These are phyloP conservation scores for Pyralis farinalis DNA, from an alignment of 2,888 invertebrate genomes.

Conservation along the genomic window DNA sequence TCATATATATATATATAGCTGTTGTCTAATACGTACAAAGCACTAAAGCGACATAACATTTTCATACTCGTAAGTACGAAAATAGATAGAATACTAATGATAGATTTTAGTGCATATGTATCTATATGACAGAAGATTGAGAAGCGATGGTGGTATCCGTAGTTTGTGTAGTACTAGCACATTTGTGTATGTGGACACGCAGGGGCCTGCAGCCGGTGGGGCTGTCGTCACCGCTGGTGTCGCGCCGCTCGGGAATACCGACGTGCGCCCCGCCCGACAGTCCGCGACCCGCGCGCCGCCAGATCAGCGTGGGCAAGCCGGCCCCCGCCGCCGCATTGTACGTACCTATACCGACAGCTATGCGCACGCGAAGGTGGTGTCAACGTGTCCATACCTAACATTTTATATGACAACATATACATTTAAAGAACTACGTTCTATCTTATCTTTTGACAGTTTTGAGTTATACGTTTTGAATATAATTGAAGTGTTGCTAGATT, in stretches of 20 bases:
- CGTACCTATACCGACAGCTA: constrained; percentile 32
- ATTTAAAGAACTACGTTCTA: too few species aligned
- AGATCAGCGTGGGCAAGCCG: constrained; percentile 51
- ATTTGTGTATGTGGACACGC: constrained; percentile 11
- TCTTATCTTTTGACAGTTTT: too few species aligned
- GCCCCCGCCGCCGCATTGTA: constrained; percentile 66
- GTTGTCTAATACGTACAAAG: too few species aligned
- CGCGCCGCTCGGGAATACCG: constrained; percentile 38
- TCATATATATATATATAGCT: too few species aligned
- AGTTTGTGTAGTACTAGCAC: background rate
- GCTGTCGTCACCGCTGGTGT: constrained; percentile 41
- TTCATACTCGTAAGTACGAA: too few species aligned
- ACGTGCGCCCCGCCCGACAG: constrained; percentile 50
- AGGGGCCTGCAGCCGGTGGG: constrained; percentile 56
- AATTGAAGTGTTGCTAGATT: too few species aligned
- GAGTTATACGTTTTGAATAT: too few species aligned
- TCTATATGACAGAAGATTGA: too few species aligned
- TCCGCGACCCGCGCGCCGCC: constrained; percentile 56
- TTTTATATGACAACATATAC: too few species aligned
- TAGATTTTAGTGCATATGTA: too few species aligned
- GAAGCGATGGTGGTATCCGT: background rate
- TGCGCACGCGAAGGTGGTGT: constrained; percentile 5
- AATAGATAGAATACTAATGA: too few species aligned
- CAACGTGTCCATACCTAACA: constrained; percentile 1
- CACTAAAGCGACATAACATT: too few species aligned